Conservation (phyloP, 2,113 vertebrate genomes). For the Ceyx margarethae region DNA sequence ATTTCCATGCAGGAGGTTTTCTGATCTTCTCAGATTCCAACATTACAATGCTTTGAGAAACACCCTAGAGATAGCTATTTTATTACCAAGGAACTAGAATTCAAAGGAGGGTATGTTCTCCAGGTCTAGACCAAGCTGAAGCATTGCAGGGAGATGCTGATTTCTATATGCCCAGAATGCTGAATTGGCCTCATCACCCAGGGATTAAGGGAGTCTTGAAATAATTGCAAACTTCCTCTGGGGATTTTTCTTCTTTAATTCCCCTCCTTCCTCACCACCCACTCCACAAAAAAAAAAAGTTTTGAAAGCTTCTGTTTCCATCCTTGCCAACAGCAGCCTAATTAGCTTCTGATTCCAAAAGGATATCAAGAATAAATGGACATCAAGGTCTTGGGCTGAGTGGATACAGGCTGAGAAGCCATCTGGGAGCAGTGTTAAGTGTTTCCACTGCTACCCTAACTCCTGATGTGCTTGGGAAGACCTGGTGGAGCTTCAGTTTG, state of each 20-base stretch:
- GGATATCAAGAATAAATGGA: not conserved
- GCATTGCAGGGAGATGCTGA: not conserved
- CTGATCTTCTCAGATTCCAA: not conserved
- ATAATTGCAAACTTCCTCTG: not conserved
- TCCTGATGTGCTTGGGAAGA: not conserved
- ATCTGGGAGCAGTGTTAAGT: not conserved
- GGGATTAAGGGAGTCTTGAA: not conserved
- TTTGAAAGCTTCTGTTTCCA: not conserved
- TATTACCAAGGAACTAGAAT: not conserved
- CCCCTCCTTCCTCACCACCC: no score
- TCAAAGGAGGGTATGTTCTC: not conserved
- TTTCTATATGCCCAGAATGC: not conserved
- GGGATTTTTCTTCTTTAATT: not conserved
- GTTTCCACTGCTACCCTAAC: not conserved
- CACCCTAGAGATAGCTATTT: not conserved
- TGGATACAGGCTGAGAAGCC: not conserved
- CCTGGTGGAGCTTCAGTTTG: not conserved
- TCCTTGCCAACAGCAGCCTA: not conserved
- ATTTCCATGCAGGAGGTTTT: not conserved
- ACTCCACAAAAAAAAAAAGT: rapidly evolving
- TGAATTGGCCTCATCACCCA: not conserved
- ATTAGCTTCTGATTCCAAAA: not conserved
- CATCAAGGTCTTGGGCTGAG: not conserved
- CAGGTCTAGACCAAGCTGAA: not conserved
- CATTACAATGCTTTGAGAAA: not conserved